A percentile compares a stretch with the other conserved stretches of the same genome.
These are phyloP conservation scores for Euura saliciscinereae DNA, from an alignment of 1,140 invertebrate genomes.

Conservation along the genomic window DNA sequence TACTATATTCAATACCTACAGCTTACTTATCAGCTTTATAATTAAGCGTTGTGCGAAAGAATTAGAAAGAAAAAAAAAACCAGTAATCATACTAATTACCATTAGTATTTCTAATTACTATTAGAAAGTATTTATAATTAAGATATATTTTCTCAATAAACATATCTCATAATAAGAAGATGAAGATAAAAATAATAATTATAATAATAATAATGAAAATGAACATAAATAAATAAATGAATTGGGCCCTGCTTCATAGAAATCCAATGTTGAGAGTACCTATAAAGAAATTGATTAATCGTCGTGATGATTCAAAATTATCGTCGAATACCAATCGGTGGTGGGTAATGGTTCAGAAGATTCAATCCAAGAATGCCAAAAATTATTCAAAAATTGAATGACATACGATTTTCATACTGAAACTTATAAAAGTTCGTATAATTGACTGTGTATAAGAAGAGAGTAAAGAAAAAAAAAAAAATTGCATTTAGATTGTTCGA, in stretches of 20 bases:
- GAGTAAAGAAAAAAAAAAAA: constrained; percentile 9
- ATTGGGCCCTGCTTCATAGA: constrained; percentile 47
- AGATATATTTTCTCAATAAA: constrained; percentile 55
- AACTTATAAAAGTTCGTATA: too few relatives aligned
- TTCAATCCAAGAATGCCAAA: neutral
- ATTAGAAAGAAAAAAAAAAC: neutral
- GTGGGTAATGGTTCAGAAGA: neutral
- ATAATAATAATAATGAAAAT: neutral
- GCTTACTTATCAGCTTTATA: constrained; percentile 37
- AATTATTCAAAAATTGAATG: too few relatives aligned
- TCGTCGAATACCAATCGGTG: neutral
- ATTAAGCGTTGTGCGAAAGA: constrained; percentile 9
- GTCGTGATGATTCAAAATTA: constrained; percentile 1
- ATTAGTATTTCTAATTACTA: constrained; percentile 39
- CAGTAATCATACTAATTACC: constrained; percentile 30
- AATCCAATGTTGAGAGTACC: constrained; percentile 15
- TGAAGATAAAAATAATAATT: constrained; percentile 9
- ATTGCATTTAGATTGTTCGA: too few relatives aligned
- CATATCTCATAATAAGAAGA: constrained; percentile 44
- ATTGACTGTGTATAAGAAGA: too few relatives aligned
- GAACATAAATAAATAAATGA: neutral
- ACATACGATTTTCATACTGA: too few relatives aligned
- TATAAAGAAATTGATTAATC: neutral
- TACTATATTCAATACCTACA: constrained; percentile 3
- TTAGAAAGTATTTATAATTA: constrained; percentile 30